Evolutionary conservation across 2,888 invertebrate genomes (phyloP).

Genomic region (Caenorhabditis sp.): DNA sequence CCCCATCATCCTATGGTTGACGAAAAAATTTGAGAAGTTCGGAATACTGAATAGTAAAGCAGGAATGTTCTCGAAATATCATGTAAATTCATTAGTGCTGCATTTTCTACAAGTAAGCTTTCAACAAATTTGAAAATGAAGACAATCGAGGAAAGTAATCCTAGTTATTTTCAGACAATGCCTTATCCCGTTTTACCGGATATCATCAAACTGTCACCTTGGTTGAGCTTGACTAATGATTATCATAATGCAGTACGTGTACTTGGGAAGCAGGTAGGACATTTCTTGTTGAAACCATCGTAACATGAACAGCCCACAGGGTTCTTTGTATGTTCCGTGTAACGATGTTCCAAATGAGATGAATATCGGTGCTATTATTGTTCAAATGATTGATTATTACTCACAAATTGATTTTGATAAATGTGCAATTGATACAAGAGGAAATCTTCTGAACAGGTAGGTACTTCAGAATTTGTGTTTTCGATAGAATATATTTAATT

Average conservation of each 20-base stretch:
- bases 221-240: conserved; percentile 13
- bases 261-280: conserved; percentile 12
- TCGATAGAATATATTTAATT: not conserved
- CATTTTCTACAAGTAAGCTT: conserved; percentile 29
- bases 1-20: conserved; percentile 21
- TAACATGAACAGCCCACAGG: no score
- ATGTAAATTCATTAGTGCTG: conserved; percentile 25
- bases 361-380: conserved; percentile 15
- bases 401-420: conserved; percentile 29
- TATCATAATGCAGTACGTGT: conserved; percentile 20
- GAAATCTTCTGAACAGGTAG: conserved; percentile 15
- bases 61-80: conserved; percentile 26
- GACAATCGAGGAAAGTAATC: not conserved
- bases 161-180: conserved; percentile 13
- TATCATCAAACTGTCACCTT: conserved; percentile 19
- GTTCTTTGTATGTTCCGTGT: conserved; percentile 22
- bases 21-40: conserved; percentile 7
- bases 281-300: no score
- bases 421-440: conserved; percentile 21
- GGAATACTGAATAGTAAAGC: conserved; percentile 6
- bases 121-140: not conserved
- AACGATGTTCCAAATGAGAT: conserved; percentile 17
- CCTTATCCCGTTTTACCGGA: conserved; percentile 33
- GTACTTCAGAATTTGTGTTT: no score
- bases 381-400: conserved; percentile 32